Base-by-base conservation (phyloP, 1,140 invertebrate genomes). In the Brachionus angularis region DNA sequence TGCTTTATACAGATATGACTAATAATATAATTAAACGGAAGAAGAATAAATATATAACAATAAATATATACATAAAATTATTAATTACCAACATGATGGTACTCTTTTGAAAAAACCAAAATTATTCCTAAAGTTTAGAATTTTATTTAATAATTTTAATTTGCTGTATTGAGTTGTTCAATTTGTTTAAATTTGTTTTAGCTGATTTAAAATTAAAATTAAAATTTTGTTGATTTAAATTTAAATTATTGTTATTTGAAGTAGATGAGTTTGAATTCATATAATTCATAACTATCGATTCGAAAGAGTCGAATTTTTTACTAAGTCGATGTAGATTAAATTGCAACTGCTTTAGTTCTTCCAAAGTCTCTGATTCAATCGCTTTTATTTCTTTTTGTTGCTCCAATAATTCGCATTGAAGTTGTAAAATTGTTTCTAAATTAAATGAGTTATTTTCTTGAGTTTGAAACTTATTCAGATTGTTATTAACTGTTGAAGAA, bases 361-460 rank as follows among this genome's bases (percentile, higher is more conserved):
- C 42, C n/a, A 67, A 23, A 14, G 62, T 67, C 29, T 67, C 42
- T 42, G 47, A 25, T 34, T 67, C 62, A 36, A 67, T 67, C 18
- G 21, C 36, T 29, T 16, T 46, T 1, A 67, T 12, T n/a, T 67
- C 47, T 36, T 67, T 67, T 46, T 67, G 62, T 33, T 50, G 62
- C n/a, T 67, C 62, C n/a, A 67, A 47, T 3, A 67, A 33, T 50
- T 67, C 62, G 25, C 36, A 47, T 67, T 67, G 62, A 29, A 67
- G 46, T 27, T 49, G 33, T 0, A 67, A 42, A 29, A 67, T 27
- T 31, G 18, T 46, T 12, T 67, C 62, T 29, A 67, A n/a, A 34
- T 16, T 34, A 31, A 14, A 21, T 23, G 18, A 27, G 47, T 49
- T 34, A 12, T 5, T 52, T 12, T 16, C 14, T 47, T 39, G 33